Evolutionary conservation across 2,888 invertebrate genomes (phyloP).

Genomic region (Tetropium fuscum): DNA sequence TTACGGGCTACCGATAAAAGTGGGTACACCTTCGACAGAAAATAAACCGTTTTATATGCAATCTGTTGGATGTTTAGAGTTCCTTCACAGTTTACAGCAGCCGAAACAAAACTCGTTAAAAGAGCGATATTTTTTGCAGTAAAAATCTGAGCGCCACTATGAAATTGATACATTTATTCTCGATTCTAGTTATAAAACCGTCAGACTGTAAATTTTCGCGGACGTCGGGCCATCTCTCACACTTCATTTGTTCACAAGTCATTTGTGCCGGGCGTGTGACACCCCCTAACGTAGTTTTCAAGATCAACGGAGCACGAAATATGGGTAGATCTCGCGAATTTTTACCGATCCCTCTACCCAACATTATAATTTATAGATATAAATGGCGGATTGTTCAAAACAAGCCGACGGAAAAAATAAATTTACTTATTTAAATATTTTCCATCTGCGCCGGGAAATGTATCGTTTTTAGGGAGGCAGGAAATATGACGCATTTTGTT

Average conservation of each 20-base stretch:
- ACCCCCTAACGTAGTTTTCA: slow-evolving; percentile 62
- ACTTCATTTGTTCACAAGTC: slow-evolving; percentile 63
- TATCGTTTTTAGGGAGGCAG: background rate
- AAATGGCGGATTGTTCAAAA: slow-evolving; percentile 40
- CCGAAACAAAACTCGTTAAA: slow-evolving; percentile 53
- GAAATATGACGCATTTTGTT: background rate
- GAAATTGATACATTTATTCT: slow-evolving; percentile 62
- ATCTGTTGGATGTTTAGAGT: slow-evolving; percentile 38
- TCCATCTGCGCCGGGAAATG: background rate
- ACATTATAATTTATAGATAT: slow-evolving; percentile 48
- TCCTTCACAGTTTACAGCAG: slow-evolving; percentile 41
- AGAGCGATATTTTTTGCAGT: slow-evolving; percentile 43
- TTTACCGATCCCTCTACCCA: slow-evolving; percentile 48
- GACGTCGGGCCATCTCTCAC: slow-evolving; percentile 61
- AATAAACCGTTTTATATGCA: slow-evolving; percentile 32
- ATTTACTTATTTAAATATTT: slow-evolving; percentile 27
- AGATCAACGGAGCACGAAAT: slow-evolving; percentile 64
- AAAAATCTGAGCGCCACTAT: slow-evolving; percentile 38
- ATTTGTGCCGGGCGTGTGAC: slow-evolving; percentile 51
- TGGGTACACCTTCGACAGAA: slow-evolving; percentile 11
- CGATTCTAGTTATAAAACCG: slow-evolving; percentile 56
- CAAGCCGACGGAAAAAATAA: slow-evolving; percentile 30
- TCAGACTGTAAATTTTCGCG: slow-evolving; percentile 59
- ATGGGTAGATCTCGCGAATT: slow-evolving; percentile 60
- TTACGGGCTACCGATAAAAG: slow-evolving; percentile 14